Percentiles rank a stretch among this genome's conserved stretches.
These are phyloP conservation scores for Electrona antarctica DNA, from an alignment of 2,113 vertebrate species.

Conservation along the genomic window DNA sequence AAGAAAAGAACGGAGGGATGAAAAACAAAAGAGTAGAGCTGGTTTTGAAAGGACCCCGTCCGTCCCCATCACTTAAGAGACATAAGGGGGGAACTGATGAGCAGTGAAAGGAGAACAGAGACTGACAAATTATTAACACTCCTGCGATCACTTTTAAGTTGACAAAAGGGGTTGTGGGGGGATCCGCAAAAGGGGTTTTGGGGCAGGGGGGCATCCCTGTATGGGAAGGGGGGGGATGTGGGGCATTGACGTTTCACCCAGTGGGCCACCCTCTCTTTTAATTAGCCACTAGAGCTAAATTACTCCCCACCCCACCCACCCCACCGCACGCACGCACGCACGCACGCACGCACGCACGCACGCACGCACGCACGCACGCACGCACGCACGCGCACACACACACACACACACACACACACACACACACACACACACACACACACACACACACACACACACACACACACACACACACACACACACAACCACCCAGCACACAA, in stretches of 20 bases:
- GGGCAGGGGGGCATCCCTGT: conserved; percentile 25
- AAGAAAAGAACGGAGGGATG: conserved; percentile 1
- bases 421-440: conserved; percentile 17
- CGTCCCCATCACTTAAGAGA: conserved; percentile 73
- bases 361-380: neutral
- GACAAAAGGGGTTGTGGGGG: conserved; percentile 70
- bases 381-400: no score
- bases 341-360: conserved; percentile 17
- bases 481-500: no score
- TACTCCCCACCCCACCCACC: conserved; percentile 36
- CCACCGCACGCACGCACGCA: conserved; percentile 10
- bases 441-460: conserved; percentile 2
- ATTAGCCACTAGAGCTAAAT: conserved; percentile 81
- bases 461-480: no score
- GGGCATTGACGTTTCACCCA: conserved; percentile 77
- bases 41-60: conserved; percentile 65
- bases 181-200: no score
- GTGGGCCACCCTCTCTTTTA: conserved; percentile 72
- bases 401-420: neutral
- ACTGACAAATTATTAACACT: conserved; percentile 83
- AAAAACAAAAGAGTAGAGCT: conserved; percentile 60
- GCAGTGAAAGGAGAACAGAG: conserved; percentile 58
- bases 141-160: conserved; percentile 81
- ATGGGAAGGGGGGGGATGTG: conserved; percentile 55
- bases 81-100: conserved; percentile 48